A percentile compares a stretch with the other conserved stretches of the same genome.
Conservation (phyloP, 2,113 vertebrate species). For the Plestiodon gilberti region DNA sequence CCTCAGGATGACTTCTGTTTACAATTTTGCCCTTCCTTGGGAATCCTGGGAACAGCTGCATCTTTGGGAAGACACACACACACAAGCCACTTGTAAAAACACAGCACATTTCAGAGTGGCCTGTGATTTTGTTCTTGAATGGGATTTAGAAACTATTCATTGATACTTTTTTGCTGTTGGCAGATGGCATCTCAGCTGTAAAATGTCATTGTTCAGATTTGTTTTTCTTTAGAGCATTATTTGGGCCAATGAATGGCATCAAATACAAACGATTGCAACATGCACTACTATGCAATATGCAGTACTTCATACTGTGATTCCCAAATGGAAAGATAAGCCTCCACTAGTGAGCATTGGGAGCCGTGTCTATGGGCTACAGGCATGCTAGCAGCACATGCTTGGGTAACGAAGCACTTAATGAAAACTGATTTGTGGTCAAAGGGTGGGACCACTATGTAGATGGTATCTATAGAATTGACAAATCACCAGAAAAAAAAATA, state of each 20-base stretch:
- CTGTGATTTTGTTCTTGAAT: not conserved
- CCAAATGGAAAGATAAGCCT: not conserved
- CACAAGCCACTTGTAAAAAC: not conserved
- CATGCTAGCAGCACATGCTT: not conserved
- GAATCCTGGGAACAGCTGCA: not conserved
- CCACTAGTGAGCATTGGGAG: not conserved
- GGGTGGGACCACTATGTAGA: not conserved
- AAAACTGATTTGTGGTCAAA: not conserved
- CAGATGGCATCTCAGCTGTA: not conserved
- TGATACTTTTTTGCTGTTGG: not conserved
- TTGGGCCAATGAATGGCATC: not conserved
- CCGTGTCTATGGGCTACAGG: not conserved
- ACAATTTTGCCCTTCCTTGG: not conserved
- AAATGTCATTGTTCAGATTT: not conserved
- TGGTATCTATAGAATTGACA: not conserved
- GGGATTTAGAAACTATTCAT: not conserved
- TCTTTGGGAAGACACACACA: too few species aligned
- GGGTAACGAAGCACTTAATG: not conserved
- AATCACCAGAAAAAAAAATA: not conserved
- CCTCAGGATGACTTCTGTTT: not conserved
- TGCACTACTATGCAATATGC: slow-evolving; percentile 46
- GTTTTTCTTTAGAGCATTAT: not conserved
- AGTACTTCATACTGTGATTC: slow-evolving; percentile 48
- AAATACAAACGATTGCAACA: not conserved
- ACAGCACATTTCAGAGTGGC: not conserved